These are phyloP conservation scores for Drosophila melanica DNA, from an alignment of 1,140 invertebrate species.

Conservation along the genomic window DNA sequence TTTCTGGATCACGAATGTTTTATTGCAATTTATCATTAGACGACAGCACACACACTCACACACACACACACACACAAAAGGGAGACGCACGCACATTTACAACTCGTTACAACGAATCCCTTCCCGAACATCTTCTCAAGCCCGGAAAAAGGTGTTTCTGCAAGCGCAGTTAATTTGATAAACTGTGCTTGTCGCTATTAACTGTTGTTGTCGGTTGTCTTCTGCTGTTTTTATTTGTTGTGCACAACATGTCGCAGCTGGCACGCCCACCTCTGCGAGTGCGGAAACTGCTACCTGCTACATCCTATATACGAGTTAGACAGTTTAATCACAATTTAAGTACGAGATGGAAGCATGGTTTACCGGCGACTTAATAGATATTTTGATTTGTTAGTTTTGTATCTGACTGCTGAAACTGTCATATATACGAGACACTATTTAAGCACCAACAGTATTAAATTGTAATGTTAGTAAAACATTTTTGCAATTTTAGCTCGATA, in stretches of 20 bases:
- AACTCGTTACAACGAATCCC: slow-evolving; percentile 58
- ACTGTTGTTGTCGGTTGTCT: slow-evolving; percentile 60
- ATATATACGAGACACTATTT: slow-evolving; percentile 2
- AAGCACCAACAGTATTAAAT: background rate
- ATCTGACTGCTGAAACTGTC: background rate
- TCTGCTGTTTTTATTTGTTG: slow-evolving; percentile 48
- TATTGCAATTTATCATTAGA: slow-evolving; percentile 80
- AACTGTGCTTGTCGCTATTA: slow-evolving; percentile 73
- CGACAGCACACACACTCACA: slow-evolving; percentile 56
- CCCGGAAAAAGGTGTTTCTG: slow-evolving; percentile 36
- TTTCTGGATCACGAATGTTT: slow-evolving; percentile 74
- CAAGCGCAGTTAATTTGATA: slow-evolving; percentile 73
- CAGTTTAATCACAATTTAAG: slow-evolving; percentile 67
- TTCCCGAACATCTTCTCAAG: slow-evolving; percentile 9
- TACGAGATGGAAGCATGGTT: slow-evolving; percentile 4
- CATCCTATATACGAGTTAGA: slow-evolving; percentile 20
- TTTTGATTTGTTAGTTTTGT: slow-evolving; percentile 13
- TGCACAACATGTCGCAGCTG: slow-evolving; percentile 63
- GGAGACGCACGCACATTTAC: slow-evolving; percentile 57
- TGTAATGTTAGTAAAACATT: too few species aligned
- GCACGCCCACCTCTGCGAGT: slow-evolving; percentile 25
- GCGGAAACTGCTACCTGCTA: slow-evolving; percentile 4
- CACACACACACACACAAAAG: slow-evolving; percentile 12
- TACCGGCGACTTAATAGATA: slow-evolving; percentile 2
- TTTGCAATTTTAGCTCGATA: too few species aligned